Conservation (phyloP, 2,797 vertebrate genomes). For the Gadopsis bispinosus region DNA sequence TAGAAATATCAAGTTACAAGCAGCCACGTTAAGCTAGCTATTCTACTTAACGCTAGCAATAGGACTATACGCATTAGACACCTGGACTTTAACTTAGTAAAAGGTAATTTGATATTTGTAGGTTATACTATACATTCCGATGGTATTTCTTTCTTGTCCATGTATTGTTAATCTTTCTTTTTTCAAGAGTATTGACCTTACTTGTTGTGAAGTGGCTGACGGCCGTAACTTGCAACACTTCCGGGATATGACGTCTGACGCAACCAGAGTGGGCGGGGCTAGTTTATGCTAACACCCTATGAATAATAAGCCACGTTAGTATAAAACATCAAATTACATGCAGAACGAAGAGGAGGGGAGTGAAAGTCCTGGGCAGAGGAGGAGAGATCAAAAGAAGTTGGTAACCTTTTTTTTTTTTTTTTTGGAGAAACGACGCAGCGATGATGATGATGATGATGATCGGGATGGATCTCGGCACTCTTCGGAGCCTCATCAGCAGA, state of each 20-base stretch:
- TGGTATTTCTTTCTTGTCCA: not conserved
- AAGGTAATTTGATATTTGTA: accelerated
- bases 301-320: not conserved
- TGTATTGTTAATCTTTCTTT: not conserved
- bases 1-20: not conserved
- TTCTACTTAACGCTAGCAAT: not conserved
- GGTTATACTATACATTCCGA: too few relatives aligned
- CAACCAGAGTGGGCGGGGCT: not conserved
- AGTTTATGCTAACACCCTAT: not conserved
- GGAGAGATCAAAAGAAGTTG: too few relatives aligned
- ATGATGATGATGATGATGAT: too few relatives aligned
- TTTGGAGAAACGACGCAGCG: too few relatives aligned
- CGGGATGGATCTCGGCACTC: too few relatives aligned
- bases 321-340: not conserved
- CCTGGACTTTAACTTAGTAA: accelerated
- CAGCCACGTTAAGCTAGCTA: not conserved
- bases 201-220: not conserved
- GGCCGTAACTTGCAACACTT: not conserved
- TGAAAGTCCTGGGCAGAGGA: too few relatives aligned
- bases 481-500: too few relatives aligned
- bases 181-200: accelerated
- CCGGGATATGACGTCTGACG: conserved; percentile 25
- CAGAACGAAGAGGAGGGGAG: not conserved
- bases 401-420: too few relatives aligned
- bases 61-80: too few relatives aligned